These are phyloP conservation scores for Triplophysa tibetana DNA, from an alignment of 2,113 vertebrate genomes.

Conservation along the genomic window DNA sequence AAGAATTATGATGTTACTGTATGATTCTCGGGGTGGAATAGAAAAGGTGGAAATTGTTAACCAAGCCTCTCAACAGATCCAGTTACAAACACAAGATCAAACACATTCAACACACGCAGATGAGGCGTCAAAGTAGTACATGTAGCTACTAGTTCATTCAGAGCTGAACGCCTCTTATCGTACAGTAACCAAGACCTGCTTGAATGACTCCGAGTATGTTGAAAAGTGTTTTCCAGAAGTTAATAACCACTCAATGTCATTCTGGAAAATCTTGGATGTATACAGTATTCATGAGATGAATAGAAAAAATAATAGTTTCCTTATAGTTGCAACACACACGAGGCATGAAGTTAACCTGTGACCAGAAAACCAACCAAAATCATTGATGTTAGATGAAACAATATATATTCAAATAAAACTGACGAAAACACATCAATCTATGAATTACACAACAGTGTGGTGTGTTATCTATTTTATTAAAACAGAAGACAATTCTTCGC, in stretches of 20 bases:
- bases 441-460: not conserved
- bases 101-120: not conserved
- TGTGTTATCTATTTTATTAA: not conserved
- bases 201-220: not conserved
- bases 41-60: not conserved
- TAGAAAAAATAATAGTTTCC: not conserved
- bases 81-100: constrained; percentile 41
- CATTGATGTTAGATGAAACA: constrained; percentile 17
- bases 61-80: not conserved
- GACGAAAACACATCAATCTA: not conserved
- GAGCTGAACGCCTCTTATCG: not conserved
- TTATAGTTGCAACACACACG: not conserved
- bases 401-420: not conserved
- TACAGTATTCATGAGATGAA: not conserved
- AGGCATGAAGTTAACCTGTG: not conserved
- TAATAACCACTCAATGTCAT: not conserved
- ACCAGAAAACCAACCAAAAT: not conserved
- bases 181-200: not conserved
- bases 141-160: not conserved
- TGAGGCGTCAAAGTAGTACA: constrained; percentile 4
- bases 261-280: not conserved
- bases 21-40: constrained; percentile 6
- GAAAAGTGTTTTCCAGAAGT: constrained; percentile 5
- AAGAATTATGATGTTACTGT: not conserved
- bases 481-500: not conserved